These are phyloP conservation scores for Pycnonotus jocosus DNA, from an alignment of 2,113 vertebrate species.

Conservation along the genomic window DNA sequence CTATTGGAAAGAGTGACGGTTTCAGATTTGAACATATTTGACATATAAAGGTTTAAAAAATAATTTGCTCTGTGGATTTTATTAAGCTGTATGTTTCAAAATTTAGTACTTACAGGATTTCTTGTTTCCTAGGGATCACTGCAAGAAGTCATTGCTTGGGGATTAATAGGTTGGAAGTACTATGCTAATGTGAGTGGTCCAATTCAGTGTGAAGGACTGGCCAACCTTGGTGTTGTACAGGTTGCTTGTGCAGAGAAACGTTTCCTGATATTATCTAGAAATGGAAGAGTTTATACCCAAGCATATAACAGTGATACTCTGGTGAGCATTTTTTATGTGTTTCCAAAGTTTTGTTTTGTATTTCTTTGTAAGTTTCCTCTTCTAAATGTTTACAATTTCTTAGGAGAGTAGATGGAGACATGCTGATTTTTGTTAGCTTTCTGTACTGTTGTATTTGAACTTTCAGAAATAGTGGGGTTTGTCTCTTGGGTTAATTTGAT, in stretches of 20 bases:
- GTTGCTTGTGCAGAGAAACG: slow-evolving; percentile 95
- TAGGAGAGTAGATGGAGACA: not conserved
- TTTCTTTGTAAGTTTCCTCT: not conserved
- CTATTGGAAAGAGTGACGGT: fast-evolving
- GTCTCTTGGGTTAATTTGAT: not conserved
- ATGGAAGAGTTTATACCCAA: slow-evolving; percentile 89
- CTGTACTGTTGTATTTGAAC: not conserved
- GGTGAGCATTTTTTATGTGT: slow-evolving; percentile 69
- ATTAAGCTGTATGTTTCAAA: not conserved
- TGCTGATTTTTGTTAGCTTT: not conserved
- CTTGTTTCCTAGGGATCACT: slow-evolving; percentile 80
- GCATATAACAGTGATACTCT: slow-evolving; percentile 93
- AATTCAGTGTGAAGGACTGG: slow-evolving; percentile 90
- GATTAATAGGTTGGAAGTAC: slow-evolving; percentile 93
- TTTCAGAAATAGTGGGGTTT: not conserved
- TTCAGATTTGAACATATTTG: not conserved
- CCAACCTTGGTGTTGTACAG: slow-evolving; percentile 87
- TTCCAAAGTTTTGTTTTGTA: not conserved
- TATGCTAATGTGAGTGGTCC: slow-evolving; percentile 93
- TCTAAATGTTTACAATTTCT: not conserved
- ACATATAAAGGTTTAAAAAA: not conserved
- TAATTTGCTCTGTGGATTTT: not conserved
- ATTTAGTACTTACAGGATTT: not conserved
- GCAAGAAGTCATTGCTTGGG: slow-evolving; percentile 96
- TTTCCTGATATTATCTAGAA: slow-evolving; percentile 89